Evolutionary conservation across 2,797 vertebrate species (phyloP).

Genomic region (Allochrocebus solatus): DNA sequence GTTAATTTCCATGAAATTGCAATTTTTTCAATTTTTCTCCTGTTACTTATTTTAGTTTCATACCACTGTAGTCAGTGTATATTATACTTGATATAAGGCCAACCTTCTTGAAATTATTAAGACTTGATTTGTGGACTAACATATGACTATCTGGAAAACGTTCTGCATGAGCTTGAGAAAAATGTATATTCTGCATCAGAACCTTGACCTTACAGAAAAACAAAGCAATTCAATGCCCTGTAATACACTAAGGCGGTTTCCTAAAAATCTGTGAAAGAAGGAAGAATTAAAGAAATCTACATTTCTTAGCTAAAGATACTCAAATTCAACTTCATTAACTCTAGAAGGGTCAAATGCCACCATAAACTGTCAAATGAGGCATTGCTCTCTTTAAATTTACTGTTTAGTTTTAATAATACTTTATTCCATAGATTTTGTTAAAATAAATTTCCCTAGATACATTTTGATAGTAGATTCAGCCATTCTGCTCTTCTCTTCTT

Average conservation of each 20-base stretch:
- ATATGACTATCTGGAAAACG: neutral
- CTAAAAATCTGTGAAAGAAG: slow-evolving; percentile 2
- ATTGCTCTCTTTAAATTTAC: neutral
- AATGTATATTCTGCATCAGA: neutral
- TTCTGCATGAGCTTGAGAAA: neutral
- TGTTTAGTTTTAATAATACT: slow-evolving; percentile 9
- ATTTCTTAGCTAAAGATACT: slow-evolving; percentile 27
- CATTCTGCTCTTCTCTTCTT: neutral
- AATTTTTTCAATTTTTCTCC: slow-evolving; percentile 25
- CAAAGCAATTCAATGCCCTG: neutral
- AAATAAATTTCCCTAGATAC: neutral
- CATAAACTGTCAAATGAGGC: neutral
- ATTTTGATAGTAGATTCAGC: neutral
- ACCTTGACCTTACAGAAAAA: neutral
- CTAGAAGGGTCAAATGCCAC: neutral
- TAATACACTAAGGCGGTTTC: neutral
- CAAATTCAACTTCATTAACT: neutral
- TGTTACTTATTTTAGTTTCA: neutral
- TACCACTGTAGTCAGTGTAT: neutral
- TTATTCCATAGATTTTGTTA: neutral
- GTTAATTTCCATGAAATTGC: neutral
- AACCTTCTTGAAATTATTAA: slow-evolving; percentile 20
- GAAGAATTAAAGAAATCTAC: slow-evolving; percentile 6
- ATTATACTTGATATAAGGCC: neutral
- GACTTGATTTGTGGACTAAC: neutral